These are phyloP conservation scores for Hycleus cichorii DNA, from an alignment of 1,140 invertebrate genomes.

Conservation along the genomic window DNA sequence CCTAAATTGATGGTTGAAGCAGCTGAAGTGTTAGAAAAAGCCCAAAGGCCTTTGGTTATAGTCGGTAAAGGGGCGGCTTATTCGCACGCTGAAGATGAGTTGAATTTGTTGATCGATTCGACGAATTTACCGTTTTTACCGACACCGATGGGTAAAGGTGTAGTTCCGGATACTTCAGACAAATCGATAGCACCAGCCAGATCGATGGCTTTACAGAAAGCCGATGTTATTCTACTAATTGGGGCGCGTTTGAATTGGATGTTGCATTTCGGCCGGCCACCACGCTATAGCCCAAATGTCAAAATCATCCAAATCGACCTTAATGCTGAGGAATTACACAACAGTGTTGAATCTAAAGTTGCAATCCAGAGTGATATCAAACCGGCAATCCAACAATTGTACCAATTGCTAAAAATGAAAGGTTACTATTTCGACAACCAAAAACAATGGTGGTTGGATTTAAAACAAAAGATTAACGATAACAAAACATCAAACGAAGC, in stretches of 20 bases:
- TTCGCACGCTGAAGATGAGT: constrained; percentile 61
- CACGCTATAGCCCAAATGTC: constrained; percentile 72
- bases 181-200: constrained; percentile 78
- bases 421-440: constrained; percentile 45
- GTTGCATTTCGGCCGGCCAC: constrained; percentile 89
- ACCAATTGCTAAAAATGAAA: constrained; percentile 39
- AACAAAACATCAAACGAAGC: constrained; percentile 19
- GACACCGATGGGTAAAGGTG: constrained; percentile 96
- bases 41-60: constrained; percentile 79
- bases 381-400: constrained; percentile 25
- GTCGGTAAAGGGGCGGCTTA: constrained; percentile 93
- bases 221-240: constrained; percentile 82
- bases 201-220: constrained; percentile 75
- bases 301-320: constrained; percentile 93
- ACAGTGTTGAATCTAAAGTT: constrained; percentile 57
- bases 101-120: constrained; percentile 60
- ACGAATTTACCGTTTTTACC: constrained; percentile 82
- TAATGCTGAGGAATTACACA: constrained; percentile 83
- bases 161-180: constrained; percentile 72
- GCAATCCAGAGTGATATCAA: constrained; percentile 36
- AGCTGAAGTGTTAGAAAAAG: constrained; percentile 57
- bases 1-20: constrained; percentile 59
- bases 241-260: constrained; percentile 97
- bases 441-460: constrained; percentile 50
- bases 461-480: constrained; percentile 51